Base-by-base conservation (phyloP, 2,113 vertebrate genomes). In the Carlito syrichta region DNA sequence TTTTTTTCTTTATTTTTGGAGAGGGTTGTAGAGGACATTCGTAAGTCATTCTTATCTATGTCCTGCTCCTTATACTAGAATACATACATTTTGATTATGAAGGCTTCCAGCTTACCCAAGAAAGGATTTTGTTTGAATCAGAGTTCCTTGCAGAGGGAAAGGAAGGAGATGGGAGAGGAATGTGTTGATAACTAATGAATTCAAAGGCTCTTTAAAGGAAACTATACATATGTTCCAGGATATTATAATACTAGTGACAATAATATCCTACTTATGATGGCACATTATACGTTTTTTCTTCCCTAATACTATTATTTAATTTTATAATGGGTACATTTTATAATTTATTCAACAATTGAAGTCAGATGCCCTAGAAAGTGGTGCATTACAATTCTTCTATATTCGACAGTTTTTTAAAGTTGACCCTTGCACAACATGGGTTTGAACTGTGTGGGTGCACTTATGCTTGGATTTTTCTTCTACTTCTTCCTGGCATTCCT, bases 1-100 rank as follows among this genome's bases (percentile, higher is more conserved):
- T 23, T 30, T 2, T 30, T 38, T 35, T 8, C 35, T 38, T n/a
- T 35, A 35, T 10, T 11, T 10, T 0, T 5, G 1, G 1, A 22
- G 17, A 2, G 1, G 5, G 0, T 5, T 43, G 8, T 2, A 14
- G 38, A 23, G 30, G 48, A 56, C 10, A 66, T 14, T 83, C 52
- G 54, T 25, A 40, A 2, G 32, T 14, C 52, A 68, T 48, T 40
- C 12, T 27, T 77, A 74, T 20, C 22, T n/a, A 63, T 32, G 5
- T 3, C 16, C 9, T 45, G 23, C 35, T 48, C 3, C 13, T 92
- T 56, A 73, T 90, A 48, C 17, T 40, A 66, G 66, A 81, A 86
- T 20, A 73, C 25, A 38, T 79, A 19, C 22, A 89, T 78, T 85
- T 68, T 77, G 6, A 73, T 63, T n/a, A 77, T 43, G 32, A 58